Conservation (phyloP, 2,113 vertebrate genomes). For the Upupa epops region DNA sequence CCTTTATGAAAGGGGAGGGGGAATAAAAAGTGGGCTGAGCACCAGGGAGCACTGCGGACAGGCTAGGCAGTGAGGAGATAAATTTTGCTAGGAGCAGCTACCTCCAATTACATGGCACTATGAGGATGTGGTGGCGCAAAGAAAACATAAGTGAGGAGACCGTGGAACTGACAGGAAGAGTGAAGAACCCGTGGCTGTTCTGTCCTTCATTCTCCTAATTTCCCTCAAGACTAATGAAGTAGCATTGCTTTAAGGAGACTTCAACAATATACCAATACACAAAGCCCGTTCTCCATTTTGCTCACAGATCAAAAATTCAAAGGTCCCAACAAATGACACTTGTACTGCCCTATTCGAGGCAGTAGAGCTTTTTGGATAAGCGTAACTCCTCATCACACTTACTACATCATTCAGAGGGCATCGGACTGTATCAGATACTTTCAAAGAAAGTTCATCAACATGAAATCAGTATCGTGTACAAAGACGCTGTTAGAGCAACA, state of each 20-base stretch:
- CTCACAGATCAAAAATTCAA: background rate
- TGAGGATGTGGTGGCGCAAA: background rate
- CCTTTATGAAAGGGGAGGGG: background rate
- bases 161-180: background rate
- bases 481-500: background rate
- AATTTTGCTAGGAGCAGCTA: background rate
- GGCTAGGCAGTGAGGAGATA: background rate
- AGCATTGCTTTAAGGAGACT: background rate
- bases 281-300: background rate
- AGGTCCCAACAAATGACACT: fast-evolving
- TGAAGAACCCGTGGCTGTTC: background rate
- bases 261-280: background rate
- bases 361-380: background rate
- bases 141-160: background rate
- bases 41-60: fast-evolving
- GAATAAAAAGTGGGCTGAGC: background rate
- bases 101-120: background rate
- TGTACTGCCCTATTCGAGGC: background rate
- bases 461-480: background rate
- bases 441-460: background rate
- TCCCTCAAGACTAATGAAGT: background rate
- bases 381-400: background rate
- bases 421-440: background rate
- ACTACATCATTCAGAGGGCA: background rate
- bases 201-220: background rate